phyloP scores from a whole-genome alignment of 2,888 invertebrate genomes.

The Noctua pronuba region DNA sequence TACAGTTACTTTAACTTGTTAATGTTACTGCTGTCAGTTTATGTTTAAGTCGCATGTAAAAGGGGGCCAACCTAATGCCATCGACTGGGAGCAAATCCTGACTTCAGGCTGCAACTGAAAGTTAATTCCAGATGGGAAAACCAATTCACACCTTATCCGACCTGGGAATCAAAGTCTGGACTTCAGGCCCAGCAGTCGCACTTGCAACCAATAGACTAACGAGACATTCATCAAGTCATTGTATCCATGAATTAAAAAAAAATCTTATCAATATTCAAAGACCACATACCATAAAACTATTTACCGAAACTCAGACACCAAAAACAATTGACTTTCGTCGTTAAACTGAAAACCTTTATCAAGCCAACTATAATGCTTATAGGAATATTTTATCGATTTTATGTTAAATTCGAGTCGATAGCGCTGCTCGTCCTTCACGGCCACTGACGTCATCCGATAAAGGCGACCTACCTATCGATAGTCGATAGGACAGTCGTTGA shows the following conservation, averaged over 20 bases:
- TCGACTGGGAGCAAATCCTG: neutral
- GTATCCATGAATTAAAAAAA: neutral
- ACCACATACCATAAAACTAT: neutral
- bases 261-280: neutral
- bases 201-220: neutral
- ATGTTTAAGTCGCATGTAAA: neutral
- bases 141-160: neutral
- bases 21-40: neutral
- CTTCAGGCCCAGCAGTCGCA: neutral
- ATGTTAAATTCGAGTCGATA: conserved; percentile 57
- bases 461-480: conserved; percentile 45
- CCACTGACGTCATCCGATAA: conserved; percentile 64
- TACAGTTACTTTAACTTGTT: neutral
- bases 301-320: neutral
- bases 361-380: conserved; percentile 28
- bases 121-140: neutral
- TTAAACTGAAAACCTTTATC: conserved; percentile 30
- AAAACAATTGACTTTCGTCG: conserved; percentile 19
- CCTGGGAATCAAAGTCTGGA: neutral
- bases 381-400: conserved; percentile 62
- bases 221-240: neutral
- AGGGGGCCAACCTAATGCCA: neutral
- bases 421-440: conserved; percentile 50
- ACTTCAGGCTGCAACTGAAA: neutral
- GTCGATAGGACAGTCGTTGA: conserved; percentile 47